Percentiles rank a stretch among this genome's conserved stretches.
Conservation (phyloP, 1,140 invertebrate genomes). For the Euura lappo region DNA sequence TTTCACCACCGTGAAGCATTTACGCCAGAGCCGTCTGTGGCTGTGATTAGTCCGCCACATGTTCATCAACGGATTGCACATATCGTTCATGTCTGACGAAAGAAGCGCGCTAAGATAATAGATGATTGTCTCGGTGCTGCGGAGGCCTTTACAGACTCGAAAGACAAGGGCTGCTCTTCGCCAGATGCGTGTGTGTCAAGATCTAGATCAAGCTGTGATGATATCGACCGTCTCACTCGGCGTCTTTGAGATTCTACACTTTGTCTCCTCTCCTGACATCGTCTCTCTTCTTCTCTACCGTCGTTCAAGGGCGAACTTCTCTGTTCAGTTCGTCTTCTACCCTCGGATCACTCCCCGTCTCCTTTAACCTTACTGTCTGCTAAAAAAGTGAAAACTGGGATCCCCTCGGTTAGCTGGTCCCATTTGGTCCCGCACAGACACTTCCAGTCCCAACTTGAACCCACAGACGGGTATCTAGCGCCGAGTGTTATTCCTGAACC, state of each 20-base stretch:
- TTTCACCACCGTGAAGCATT: neutral
- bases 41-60: too few relatives aligned
- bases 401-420: neutral
- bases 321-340: neutral
- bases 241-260: neutral
- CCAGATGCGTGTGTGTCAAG: too few relatives aligned
- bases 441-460: neutral
- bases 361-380: neutral
- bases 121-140: too few relatives aligned
- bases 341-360: neutral
- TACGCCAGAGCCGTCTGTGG: too few relatives aligned
- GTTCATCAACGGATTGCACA: too few relatives aligned
- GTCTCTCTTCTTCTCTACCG: constrained; percentile 13
- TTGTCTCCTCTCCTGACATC: neutral
- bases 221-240: neutral
- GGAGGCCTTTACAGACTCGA: too few relatives aligned
- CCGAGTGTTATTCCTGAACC: constrained; percentile 2
- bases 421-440: neutral
- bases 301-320: constrained; percentile 9
- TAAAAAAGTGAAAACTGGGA: neutral
- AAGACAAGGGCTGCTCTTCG: too few relatives aligned
- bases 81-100: too few relatives aligned
- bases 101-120: too few relatives aligned
- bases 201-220: neutral
- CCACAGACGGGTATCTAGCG: neutral